Conservation (phyloP, 2,797 vertebrate species). For the Distichodus sexfasciatus region DNA sequence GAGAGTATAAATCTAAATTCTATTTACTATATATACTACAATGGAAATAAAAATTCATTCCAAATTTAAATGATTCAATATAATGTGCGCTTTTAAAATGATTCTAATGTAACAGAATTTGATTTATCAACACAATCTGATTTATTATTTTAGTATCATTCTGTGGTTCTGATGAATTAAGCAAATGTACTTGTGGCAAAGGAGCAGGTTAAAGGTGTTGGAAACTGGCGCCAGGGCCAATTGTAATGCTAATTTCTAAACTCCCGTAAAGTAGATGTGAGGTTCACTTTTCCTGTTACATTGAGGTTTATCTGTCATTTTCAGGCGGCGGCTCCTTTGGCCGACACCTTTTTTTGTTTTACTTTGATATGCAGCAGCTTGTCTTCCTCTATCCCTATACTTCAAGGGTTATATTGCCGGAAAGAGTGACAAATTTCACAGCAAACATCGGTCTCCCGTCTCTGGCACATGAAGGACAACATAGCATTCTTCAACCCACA, state of each 20-base stretch:
- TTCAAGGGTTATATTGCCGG: conserved; percentile 80
- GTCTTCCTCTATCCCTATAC: conserved; percentile 76
- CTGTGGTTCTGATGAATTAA: conserved; percentile 37
- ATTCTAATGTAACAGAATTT: too few species aligned
- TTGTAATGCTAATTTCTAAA: conserved; percentile 81
- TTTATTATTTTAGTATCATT: conserved; percentile 2
- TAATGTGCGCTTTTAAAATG: too few species aligned
- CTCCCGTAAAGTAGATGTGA: conserved; percentile 77
- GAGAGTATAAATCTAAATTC: too few species aligned
- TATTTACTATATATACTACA: too few species aligned
- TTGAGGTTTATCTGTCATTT: conserved; percentile 85
- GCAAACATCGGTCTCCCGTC: conserved; percentile 71
- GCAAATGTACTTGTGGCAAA: conserved; percentile 37
- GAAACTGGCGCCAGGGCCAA: conserved; percentile 67
- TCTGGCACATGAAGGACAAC: conserved; percentile 41
- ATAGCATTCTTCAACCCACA: too few species aligned
- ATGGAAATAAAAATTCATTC: too few species aligned
- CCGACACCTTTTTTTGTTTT: conserved; percentile 77
- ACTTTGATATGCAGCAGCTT: conserved; percentile 90
- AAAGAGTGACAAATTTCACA: conserved; percentile 84
- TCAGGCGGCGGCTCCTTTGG: conserved; percentile 81
- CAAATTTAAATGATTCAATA: too few species aligned
- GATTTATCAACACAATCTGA: too few species aligned
- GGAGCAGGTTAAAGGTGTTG: conserved; percentile 59
- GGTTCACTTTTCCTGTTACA: conserved; percentile 73